Evolutionary conservation across 2,888 invertebrate species (phyloP).

Genomic region (Lasius fuliginosus): DNA sequence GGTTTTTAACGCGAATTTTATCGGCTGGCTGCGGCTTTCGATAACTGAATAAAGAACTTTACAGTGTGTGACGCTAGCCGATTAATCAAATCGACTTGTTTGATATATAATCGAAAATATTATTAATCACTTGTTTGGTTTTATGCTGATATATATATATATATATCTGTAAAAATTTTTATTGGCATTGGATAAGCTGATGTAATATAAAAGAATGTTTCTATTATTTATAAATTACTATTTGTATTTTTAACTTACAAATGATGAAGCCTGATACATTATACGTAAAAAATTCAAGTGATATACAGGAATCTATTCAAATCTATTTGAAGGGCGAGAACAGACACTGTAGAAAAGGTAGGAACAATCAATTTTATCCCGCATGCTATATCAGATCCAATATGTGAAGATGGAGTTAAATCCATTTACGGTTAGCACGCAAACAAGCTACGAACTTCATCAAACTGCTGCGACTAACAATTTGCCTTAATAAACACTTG

Average conservation of each 20-base stretch:
- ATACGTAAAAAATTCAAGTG: not conserved
- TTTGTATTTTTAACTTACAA: not conserved
- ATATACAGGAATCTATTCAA: not conserved
- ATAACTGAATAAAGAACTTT: conserved; percentile 47
- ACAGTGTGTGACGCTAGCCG: conserved; percentile 12
- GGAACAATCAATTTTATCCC: conserved; percentile 25
- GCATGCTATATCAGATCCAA: conserved; percentile 9
- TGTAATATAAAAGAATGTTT: not conserved
- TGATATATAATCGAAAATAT: conserved; percentile 31
- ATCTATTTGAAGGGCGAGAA: too few relatives aligned
- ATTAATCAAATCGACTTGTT: conserved; percentile 43
- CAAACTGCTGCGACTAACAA: conserved; percentile 51
- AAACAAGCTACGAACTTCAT: conserved; percentile 52
- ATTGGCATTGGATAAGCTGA: too few relatives aligned
- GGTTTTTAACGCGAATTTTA: conserved; percentile 50
- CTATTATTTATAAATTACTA: not conserved
- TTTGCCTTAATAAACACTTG: conserved; percentile 58
- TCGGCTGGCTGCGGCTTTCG: conserved; percentile 41
- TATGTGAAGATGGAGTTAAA: conserved; percentile 50
- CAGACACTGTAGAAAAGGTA: not conserved
- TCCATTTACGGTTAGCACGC: conserved; percentile 48
- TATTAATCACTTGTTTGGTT: not conserved
- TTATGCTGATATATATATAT: not conserved
- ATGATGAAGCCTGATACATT: not conserved
- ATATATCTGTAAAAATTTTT: not conserved